A percentile compares a stretch with the other conserved stretches of the same genome.
Evolutionary conservation across 2,888 invertebrate species (phyloP).

Genomic region (Eremobia ochroleuca): DNA sequence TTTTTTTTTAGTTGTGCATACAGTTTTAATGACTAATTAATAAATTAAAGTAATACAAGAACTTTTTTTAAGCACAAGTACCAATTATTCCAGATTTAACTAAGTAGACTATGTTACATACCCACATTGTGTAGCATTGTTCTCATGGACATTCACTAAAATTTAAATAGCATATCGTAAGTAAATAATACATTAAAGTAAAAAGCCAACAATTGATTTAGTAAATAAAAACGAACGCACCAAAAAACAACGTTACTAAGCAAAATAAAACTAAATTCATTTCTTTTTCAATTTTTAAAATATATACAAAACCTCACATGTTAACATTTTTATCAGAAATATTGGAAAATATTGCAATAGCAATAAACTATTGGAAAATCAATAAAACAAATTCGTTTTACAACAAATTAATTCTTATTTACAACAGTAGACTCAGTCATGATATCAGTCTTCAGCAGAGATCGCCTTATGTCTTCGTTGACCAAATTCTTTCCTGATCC

Average conservation of each 20-base stretch:
- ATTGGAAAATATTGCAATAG: constrained; percentile 11
- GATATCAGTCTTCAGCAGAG: constrained; percentile 58
- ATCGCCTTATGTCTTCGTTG: constrained; percentile 7
- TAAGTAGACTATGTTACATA: constrained; percentile 52
- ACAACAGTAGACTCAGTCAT: constrained; percentile 48
- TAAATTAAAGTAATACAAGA: not conserved
- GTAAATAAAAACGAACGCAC: constrained; percentile 26
- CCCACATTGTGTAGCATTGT: constrained; percentile 69
- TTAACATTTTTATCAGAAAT: constrained; percentile 3
- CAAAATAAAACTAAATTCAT: constrained; percentile 43
- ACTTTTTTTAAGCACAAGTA: not conserved
- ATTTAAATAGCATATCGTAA: constrained; percentile 23
- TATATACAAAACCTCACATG: not conserved
- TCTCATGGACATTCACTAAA: constrained; percentile 52
- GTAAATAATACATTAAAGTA: not conserved
- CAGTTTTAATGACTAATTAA: not conserved
- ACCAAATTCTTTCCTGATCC: constrained; percentile 81
- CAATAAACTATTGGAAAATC: constrained; percentile 36
- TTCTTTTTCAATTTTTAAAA: not conserved
- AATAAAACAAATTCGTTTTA: constrained; percentile 61
- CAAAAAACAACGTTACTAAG: constrained; percentile 18
- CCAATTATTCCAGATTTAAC: not conserved
- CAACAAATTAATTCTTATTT: constrained; percentile 46
- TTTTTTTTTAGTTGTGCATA: too few relatives aligned
- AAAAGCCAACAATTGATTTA: not conserved